Conservation (phyloP, 2,888 invertebrate species). For the Parnassius smintheus region DNA sequence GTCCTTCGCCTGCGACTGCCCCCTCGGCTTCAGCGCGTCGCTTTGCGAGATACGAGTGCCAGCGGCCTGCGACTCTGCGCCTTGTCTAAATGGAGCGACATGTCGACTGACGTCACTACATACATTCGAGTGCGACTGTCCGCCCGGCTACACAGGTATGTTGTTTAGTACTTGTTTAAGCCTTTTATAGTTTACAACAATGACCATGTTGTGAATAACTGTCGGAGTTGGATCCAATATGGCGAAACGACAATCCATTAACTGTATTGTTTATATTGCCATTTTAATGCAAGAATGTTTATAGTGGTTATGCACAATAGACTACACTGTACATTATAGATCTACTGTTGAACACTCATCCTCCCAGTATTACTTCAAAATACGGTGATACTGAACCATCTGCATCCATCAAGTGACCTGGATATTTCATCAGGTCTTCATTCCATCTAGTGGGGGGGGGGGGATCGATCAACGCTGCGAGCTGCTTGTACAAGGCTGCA, state of each 20-base stretch:
- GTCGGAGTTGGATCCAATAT: neutral
- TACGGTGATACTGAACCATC: too few species aligned
- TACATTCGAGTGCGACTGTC: constrained; percentile 93
- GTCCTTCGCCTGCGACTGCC: constrained; percentile 93
- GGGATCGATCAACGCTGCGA: too few species aligned
- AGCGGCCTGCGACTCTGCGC: constrained; percentile 93
- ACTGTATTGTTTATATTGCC: neutral
- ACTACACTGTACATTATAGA: too few species aligned
- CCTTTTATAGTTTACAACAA: neutral
- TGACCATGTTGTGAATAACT: neutral
- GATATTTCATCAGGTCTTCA: too few species aligned
- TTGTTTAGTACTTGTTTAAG: constrained; percentile 9
- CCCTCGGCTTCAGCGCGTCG: constrained; percentile 94
- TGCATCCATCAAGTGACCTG: too few species aligned
- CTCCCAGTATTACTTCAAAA: too few species aligned
- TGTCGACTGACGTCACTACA: constrained; percentile 91
- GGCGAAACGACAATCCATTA: neutral
- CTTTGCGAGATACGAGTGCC: constrained; percentile 95
- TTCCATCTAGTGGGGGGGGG: too few species aligned
- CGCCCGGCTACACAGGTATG: constrained; percentile 93
- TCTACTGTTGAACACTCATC: too few species aligned
- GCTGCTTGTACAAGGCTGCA: too few species aligned
- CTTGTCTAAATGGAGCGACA: constrained; percentile 94
- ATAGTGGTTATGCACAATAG: too few species aligned
- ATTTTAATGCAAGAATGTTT: too few species aligned